These are phyloP conservation scores for Palythoa grandis DNA, from an alignment of 92 coral and sea anemone species.

Conservation along the genomic window DNA sequence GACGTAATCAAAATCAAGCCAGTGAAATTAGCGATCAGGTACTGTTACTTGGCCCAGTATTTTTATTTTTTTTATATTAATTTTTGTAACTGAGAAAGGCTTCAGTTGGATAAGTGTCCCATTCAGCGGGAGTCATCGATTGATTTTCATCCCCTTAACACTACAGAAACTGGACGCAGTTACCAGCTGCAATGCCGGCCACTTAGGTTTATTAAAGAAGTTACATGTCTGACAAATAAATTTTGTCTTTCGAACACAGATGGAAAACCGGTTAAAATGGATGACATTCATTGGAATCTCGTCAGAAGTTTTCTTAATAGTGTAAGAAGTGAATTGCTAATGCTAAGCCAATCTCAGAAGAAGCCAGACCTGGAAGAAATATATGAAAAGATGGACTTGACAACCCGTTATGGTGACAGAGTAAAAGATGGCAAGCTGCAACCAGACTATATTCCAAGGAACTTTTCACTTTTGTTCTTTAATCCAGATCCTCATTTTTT, in stretches of 20 bases:
- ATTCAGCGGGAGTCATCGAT: too few relatives aligned
- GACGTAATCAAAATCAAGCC: too few relatives aligned
- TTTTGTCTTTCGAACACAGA: constrained; percentile 1
- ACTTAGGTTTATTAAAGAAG: not conserved
- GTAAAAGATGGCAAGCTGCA: constrained; percentile 35
- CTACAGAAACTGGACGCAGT: too few relatives aligned
- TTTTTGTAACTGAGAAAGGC: too few relatives aligned
- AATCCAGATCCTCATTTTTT: constrained; percentile 54
- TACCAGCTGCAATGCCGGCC: too few relatives aligned
- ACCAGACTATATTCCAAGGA: constrained; percentile 56
- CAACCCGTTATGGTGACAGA: constrained; percentile 52
- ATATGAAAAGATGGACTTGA: constrained; percentile 53
- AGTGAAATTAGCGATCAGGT: too few relatives aligned
- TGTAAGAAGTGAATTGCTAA: constrained; percentile 49
- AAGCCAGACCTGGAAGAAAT: constrained; percentile 4
- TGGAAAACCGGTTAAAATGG: constrained; percentile 36
- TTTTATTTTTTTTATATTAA: too few relatives aligned
- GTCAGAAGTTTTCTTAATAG: constrained; percentile 55
- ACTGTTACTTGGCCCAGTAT: too few relatives aligned
- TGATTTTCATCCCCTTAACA: too few relatives aligned
- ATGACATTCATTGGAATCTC: constrained; percentile 45
- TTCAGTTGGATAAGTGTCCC: too few relatives aligned
- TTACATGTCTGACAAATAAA: not conserved
- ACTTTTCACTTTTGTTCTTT: constrained; percentile 71
- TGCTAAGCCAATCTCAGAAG: constrained; percentile 21